Evolutionary conservation across 2,113 vertebrate genomes (phyloP).

Genomic region (Lichenostomus cassidix): DNA sequence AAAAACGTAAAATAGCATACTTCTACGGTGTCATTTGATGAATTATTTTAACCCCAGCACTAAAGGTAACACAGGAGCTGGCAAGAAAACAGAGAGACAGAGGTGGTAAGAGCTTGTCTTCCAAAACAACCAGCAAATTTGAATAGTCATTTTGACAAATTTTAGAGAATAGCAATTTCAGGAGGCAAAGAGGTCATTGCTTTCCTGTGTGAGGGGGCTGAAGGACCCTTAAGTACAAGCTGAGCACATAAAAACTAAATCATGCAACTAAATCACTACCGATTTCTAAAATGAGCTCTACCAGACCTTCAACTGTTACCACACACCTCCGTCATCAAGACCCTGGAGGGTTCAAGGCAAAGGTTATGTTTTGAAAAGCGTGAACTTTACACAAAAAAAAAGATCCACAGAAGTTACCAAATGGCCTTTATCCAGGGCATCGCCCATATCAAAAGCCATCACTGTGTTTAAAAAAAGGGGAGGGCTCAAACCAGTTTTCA

Average conservation of each 20-base stretch:
- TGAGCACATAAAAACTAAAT: neutral
- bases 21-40: neutral
- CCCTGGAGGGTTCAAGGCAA: neutral
- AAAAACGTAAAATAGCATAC: conserved; percentile 46
- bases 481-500: neutral
- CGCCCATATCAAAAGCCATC: neutral
- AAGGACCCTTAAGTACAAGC: neutral
- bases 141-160: neutral
- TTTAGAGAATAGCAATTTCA: accelerated
- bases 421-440: neutral
- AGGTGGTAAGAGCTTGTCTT: neutral
- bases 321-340: neutral
- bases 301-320: neutral
- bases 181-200: neutral
- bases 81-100: neutral
- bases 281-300: neutral
- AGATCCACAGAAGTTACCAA: neutral
- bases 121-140: neutral
- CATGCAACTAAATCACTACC: neutral
- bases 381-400: neutral
- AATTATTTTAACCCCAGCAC: neutral
- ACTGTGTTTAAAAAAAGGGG: neutral
- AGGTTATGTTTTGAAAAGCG: neutral
- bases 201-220: neutral
- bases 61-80: neutral